Evolutionary conservation across 1,140 invertebrate species (phyloP).

Genomic region (Oreohelix idahoensis): DNA sequence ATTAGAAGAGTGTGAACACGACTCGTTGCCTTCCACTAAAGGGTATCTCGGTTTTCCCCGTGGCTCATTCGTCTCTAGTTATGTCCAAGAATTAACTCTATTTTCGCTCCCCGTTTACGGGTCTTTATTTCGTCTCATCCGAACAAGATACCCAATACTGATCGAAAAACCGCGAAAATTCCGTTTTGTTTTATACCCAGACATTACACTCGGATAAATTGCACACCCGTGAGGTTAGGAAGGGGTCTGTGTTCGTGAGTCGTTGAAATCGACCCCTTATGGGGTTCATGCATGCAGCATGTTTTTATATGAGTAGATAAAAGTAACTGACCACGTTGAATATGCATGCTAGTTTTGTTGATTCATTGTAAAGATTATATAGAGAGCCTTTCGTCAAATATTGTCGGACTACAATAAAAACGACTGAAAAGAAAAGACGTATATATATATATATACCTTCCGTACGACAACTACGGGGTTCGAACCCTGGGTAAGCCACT

Average conservation of each 20-base stretch:
- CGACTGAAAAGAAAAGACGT: too few species aligned
- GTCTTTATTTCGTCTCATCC: not conserved
- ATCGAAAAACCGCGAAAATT: not conserved
- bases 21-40: not conserved
- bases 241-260: not conserved
- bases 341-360: too few species aligned
- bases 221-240: not conserved
- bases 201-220: not conserved
- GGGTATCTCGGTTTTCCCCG: not conserved
- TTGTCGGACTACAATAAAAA: too few species aligned
- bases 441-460: too few species aligned
- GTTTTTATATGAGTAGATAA: too few species aligned
- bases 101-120: slow-evolving; percentile 5
- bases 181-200: slow-evolving; percentile 22
- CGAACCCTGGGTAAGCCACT: too few species aligned
- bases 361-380: too few species aligned
- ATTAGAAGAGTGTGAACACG: slow-evolving; percentile 23
- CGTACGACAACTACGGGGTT: too few species aligned
- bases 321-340: too few species aligned
- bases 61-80: slow-evolving; percentile 10
- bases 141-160: not conserved
- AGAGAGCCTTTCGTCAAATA: too few species aligned
- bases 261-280: too few species aligned
- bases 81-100: not conserved
- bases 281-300: too few species aligned